Conservation (phyloP, 2,113 vertebrate species). For the pig (Sus scrofa) region T2T-Sscrofa CM000813.6:116544001-116544500, state of each 20-base stretch:
- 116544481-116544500: background rate
- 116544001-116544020: background rate
- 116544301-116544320: background rate
- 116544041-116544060: background rate
- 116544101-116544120: background rate
- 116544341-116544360: background rate
- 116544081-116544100: background rate
- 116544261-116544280: background rate
- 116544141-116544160: background rate
- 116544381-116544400: background rate
- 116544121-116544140: background rate
- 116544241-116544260: background rate
- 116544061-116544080: background rate
- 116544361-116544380: background rate
- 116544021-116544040: background rate
- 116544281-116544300: background rate
- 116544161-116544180: background rate
- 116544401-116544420: background rate
- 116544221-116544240: background rate
- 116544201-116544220: background rate
- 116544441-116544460: background rate
- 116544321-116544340: background rate
- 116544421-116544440: background rate
- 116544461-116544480: background rate
- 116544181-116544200: background rate